Percentiles rank a stretch among this genome's conserved stretches.
phyloP scores from a whole-genome alignment of 2,888 invertebrate species.

The Rhagonycha lutea region DNA sequence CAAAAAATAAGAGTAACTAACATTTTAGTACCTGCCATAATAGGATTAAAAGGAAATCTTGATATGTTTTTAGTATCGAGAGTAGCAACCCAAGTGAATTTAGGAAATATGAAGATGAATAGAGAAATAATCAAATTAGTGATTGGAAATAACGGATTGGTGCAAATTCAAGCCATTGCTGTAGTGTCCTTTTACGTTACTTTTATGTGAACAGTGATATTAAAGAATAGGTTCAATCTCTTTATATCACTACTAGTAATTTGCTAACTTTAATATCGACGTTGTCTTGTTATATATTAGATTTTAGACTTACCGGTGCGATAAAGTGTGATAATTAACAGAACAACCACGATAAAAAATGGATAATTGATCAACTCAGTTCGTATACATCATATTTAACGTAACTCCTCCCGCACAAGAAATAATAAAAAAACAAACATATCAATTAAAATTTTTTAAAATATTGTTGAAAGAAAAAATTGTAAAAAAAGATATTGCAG shows the following conservation, averaged over 20 bases:
- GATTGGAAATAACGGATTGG: constrained; percentile 85
- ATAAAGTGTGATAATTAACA: too few species aligned
- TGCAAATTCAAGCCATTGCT: constrained; percentile 89
- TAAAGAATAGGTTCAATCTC: constrained; percentile 68
- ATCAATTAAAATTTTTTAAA: background rate
- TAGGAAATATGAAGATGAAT: constrained; percentile 81
- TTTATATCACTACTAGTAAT: constrained; percentile 77
- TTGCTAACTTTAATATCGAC: constrained; percentile 89
- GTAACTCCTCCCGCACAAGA: too few species aligned
- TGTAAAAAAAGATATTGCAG: background rate
- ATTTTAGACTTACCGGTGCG: constrained; percentile 52
- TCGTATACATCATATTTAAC: too few species aligned
- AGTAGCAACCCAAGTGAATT: constrained; percentile 93
- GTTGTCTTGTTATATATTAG: constrained; percentile 88
- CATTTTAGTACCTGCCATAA: constrained; percentile 78
- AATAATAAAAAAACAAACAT: too few species aligned
- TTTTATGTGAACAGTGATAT: constrained; percentile 68
- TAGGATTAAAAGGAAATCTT: constrained; percentile 89
- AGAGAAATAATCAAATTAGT: constrained; percentile 80
- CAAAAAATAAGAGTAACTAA: too few species aligned
- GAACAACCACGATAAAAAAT: too few species aligned
- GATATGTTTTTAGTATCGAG: constrained; percentile 97
- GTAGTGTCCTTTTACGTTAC: constrained; percentile 87
- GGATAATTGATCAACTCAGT: too few species aligned
- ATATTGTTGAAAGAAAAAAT: background rate